These are phyloP conservation scores for Tiliqua scincoides DNA, from an alignment of 2,113 vertebrate genomes.

Conservation along the genomic window DNA sequence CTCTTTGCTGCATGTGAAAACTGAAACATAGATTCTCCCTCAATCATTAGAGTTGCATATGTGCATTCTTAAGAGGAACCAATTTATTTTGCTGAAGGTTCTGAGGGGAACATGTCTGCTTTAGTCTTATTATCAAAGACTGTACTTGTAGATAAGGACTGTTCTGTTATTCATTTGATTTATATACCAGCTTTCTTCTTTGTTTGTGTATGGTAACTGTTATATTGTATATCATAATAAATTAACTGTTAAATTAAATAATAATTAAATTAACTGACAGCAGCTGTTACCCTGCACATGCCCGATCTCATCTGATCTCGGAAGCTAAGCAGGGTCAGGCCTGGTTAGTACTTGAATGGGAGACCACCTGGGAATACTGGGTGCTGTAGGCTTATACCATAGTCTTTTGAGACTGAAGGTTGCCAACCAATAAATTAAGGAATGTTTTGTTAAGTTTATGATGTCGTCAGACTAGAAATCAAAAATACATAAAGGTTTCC, in stretches of 20 bases:
- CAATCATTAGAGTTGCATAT: not conserved
- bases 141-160: no score
- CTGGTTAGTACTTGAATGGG: no score
- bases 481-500: not conserved
- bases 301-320: no score
- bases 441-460: not conserved
- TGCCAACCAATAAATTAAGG: no score
- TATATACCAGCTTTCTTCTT: no score
- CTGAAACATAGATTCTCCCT: not conserved
- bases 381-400: no score
- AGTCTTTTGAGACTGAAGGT: no score
- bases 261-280: no score
- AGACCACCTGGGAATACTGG: no score
- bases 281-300: no score
- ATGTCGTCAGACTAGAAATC: not conserved
- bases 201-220: no score
- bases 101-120: not conserved
- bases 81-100: not conserved
- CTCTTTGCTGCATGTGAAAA: not conserved
- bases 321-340: no score
- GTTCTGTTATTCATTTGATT: not conserved
- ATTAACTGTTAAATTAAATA: not conserved
- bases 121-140: not conserved
- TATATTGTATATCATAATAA: not conserved
- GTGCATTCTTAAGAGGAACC: not conserved